These are phyloP conservation scores for Pogonomyrmex barbatus DNA, from an alignment of 1,140 invertebrate genomes.

Conservation along the genomic window DNA sequence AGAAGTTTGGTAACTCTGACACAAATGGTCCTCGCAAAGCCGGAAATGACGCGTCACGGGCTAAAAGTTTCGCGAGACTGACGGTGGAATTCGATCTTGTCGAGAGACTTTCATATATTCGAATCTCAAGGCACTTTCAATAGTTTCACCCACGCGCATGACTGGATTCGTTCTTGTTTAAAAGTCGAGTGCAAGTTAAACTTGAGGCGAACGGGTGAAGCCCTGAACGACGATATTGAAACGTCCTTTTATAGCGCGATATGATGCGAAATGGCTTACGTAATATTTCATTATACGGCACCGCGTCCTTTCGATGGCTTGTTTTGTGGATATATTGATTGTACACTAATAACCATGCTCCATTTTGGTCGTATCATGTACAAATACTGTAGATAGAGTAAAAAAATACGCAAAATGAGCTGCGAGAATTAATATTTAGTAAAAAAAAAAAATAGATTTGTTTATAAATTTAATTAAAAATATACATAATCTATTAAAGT, in stretches of 20 bases:
- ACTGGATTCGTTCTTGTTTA: constrained; percentile 23
- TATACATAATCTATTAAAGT: not conserved
- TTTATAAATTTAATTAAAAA: not conserved
- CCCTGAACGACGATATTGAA: constrained; percentile 34
- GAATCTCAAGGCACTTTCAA: not conserved
- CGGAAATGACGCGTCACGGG: not conserved
- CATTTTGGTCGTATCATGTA: not conserved
- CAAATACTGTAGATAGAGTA: not conserved
- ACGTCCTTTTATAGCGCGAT: constrained; percentile 1
- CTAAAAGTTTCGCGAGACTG: constrained; percentile 28
- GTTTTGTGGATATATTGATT: not conserved
- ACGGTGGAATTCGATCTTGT: not conserved
- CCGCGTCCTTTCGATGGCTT: not conserved
- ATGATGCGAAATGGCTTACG: constrained; percentile 23
- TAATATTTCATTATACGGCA: constrained; percentile 11
- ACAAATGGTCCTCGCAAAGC: not conserved
- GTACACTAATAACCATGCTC: not conserved
- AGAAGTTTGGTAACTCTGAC: constrained; percentile 14
- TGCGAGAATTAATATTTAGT: not conserved
- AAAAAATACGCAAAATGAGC: not conserved
- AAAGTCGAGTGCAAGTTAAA: constrained; percentile 31
- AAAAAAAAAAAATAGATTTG: not conserved
- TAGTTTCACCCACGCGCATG: not conserved
- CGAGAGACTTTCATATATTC: constrained; percentile 31
- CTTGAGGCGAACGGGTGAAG: not conserved